Percentiles rank a stretch among this genome's conserved stretches.
phyloP scores from a whole-genome alignment of 2,113 vertebrate species.

The Microcebus murinus region DNA sequence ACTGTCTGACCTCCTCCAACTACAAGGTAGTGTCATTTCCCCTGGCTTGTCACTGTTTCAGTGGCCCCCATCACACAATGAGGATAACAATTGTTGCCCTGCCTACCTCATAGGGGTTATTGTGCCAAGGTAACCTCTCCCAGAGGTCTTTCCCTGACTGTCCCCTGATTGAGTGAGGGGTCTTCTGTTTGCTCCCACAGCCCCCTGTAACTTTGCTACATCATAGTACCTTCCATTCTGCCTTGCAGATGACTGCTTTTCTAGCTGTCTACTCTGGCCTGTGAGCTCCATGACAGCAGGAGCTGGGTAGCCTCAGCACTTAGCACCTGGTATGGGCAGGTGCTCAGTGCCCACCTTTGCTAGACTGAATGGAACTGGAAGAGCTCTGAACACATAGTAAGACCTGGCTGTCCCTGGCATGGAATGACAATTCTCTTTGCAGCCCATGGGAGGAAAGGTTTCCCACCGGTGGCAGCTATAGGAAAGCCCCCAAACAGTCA shows the following conservation, averaged over 20 bases:
- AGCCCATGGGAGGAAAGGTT: neutral
- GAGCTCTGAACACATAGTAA: neutral
- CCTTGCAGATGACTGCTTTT: neutral
- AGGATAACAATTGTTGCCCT: neutral
- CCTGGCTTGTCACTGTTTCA: neutral
- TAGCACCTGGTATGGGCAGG: neutral
- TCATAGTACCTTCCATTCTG: neutral
- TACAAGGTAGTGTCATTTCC: neutral
- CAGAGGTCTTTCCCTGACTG: neutral
- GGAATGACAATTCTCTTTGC: rapidly evolving
- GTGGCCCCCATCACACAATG: neutral
- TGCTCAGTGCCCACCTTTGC: neutral
- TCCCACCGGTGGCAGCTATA: neutral
- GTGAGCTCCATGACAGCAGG: neutral
- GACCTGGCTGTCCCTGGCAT: neutral
- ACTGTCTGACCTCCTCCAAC: neutral
- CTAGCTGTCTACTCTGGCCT: neutral
- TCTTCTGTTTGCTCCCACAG: neutral
- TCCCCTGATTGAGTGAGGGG: neutral
- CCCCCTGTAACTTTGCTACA: neutral
- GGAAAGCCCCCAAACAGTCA: neutral
- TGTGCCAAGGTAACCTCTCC: neutral
- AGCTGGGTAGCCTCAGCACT: neutral
- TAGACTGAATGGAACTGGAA: neutral
- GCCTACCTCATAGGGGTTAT: constrained; percentile 33